Base-by-base conservation (phyloP, 2,113 vertebrate species). In the Setophaga coronata region DNA sequence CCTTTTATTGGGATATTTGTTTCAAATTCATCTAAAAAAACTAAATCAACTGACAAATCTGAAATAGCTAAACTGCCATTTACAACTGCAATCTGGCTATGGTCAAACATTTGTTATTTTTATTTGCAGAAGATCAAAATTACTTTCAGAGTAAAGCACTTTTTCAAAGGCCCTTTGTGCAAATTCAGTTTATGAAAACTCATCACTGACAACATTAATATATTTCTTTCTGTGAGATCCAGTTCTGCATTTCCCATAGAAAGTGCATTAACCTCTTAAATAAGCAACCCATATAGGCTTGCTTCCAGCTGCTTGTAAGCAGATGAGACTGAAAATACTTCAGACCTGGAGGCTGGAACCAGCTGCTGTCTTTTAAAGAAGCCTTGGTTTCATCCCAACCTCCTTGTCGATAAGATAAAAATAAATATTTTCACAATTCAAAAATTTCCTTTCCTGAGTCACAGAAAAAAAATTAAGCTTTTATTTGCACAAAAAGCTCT, bases 151-250 rank as follows among this genome's bases (percentile, higher is more conserved):
- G 77, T 93, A 97, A 97, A 97, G 91, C 86, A 24, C 60, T 91
- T 90, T 86, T 89, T 95, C 97, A 96, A 94, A 97, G 93, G 87
- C 82, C 67, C 65, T 94, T 90, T 70, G 74, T 94, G 70, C 26
- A 91, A 95, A 90, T 89, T 95, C 94, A 91, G 42, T 84, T 89
- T 94, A 94, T 80, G 97, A 95, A 97, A 98, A 96, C 80, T 96
- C 97, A 87, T 94, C 92, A 86, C 95, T 96, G 91, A 95, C 94
- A 97, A 95, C 90, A 90, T 97, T 89, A 96, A 97, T 97, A 78
- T 87, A 94, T 97, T 97, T 84, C 93, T 97, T 97, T 96, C 95
- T 96, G 57, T 82, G 81, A 97, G 84, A 95, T 82, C 71, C 90
- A 96, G 90, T 64, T 96, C 90, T 96, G 73, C 90, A 94, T 96